A percentile compares a stretch with the other conserved stretches of the same genome.
Conservation (phyloP, 2,113 vertebrate genomes). For the Archilochus colubris region DNA sequence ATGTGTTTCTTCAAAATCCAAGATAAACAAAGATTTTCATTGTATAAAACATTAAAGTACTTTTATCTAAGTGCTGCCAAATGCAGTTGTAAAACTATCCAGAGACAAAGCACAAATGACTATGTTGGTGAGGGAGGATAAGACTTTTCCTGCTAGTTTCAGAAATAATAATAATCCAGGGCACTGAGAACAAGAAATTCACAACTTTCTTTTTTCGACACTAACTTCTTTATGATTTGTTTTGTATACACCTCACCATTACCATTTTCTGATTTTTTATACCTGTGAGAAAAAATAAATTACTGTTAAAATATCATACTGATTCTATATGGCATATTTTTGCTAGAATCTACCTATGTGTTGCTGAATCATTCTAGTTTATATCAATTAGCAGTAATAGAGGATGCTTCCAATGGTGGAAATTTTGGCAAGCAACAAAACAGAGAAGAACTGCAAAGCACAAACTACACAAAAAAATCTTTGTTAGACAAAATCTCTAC, state of each 20-base stretch:
- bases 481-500: neutral
- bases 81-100: neutral
- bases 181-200: neutral
- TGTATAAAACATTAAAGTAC: neutral
- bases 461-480: neutral
- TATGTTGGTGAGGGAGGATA: neutral
- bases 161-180: neutral
- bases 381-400: neutral
- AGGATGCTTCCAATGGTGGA: neutral
- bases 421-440: neutral
- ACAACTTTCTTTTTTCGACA: neutral
- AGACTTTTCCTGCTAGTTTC: neutral
- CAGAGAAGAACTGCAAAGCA: neutral
- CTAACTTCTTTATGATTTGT: neutral
- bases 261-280: neutral
- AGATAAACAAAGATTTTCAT: neutral
- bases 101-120: neutral
- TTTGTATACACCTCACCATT: rapidly evolving
- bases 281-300: rapidly evolving
- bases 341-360: neutral
- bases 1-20: neutral
- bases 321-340: neutral
- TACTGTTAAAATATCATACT: neutral
- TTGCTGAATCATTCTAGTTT: neutral
- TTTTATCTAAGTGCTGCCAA: neutral